These are phyloP conservation scores for Hydractinia symbiolongicarpus DNA, from an alignment of 30 jellyfish, hydroid and myxozoan genomes.

Conservation along the genomic window DNA sequence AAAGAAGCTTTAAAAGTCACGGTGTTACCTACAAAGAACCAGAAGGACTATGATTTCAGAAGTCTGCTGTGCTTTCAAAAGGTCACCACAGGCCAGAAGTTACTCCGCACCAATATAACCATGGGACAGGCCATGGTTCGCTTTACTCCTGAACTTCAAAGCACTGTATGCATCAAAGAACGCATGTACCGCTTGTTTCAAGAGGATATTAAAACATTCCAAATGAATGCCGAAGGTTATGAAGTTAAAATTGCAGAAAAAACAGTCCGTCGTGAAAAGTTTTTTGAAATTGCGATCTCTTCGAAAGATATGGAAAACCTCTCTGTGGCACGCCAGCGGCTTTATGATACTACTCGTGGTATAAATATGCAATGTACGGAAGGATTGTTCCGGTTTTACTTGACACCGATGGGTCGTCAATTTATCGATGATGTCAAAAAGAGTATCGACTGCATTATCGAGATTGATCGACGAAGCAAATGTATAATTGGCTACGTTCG, in stretches of 20 bases:
- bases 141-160: conserved; percentile 12
- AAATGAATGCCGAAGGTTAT: neutral
- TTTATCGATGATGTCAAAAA: neutral
- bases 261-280: neutral
- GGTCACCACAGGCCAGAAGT: neutral
- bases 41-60: neutral
- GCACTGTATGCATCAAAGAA: neutral
- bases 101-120: neutral
- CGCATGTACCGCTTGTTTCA: neutral
- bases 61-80: neutral
- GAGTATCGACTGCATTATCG: neutral
- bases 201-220: neutral
- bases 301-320: conserved; percentile 2
- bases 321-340: conserved; percentile 1
- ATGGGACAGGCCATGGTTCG: conserved; percentile 4
- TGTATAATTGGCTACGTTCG: neutral
- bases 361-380: neutral
- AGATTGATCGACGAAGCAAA: neutral
- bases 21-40: neutral
- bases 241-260: neutral
- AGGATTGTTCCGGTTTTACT: conserved; percentile 1
- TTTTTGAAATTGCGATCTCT: conserved; percentile 12
- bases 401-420: conserved; percentile 13
- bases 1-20: neutral
- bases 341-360: neutral